phyloP scores from a whole-genome alignment of 2,888 invertebrate species.

The Drosophila setosimentum region DNA sequence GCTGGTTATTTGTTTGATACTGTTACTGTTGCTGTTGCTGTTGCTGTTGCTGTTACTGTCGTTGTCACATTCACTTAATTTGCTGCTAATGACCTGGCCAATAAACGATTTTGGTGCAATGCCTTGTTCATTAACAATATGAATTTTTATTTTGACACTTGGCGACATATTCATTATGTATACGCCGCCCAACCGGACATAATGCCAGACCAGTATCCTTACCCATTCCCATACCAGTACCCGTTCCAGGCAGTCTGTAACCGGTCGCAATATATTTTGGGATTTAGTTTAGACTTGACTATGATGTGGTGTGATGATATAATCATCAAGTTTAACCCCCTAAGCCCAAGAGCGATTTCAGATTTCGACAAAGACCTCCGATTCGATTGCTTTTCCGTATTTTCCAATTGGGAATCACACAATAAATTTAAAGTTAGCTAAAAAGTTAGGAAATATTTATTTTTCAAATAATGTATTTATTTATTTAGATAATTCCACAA shows the following conservation, averaged over 20 bases:
- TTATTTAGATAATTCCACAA: no score
- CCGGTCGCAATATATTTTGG: slow-evolving; percentile 29
- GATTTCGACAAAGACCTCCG: neutral
- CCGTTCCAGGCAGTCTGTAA: slow-evolving; percentile 3
- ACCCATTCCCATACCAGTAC: neutral
- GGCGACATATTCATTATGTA: slow-evolving; percentile 46
- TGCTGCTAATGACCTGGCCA: slow-evolving; percentile 69
- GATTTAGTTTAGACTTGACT: slow-evolving; percentile 19
- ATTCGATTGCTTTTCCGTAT: neutral
- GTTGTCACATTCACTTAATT: slow-evolving; percentile 58
- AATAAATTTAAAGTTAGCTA: no score
- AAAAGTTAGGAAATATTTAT: neutral
- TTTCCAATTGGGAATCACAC: neutral
- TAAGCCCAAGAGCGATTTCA: neutral
- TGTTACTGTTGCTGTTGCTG: slow-evolving; percentile 7
- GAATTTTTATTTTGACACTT: slow-evolving; percentile 61
- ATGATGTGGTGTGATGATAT: neutral
- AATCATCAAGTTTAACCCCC: neutral
- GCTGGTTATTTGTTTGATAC: slow-evolving; percentile 10
- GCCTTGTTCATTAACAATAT: slow-evolving; percentile 50
- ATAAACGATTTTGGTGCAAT: slow-evolving; percentile 42
- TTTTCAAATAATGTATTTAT: neutral
- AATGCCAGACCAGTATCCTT: slow-evolving; percentile 1
- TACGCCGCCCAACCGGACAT: slow-evolving; percentile 36
- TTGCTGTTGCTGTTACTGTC: slow-evolving; percentile 12